Percentiles rank a stretch among this genome's conserved stretches.
Conservation (phyloP, 2,888 invertebrate species). For the Meiosimyza platycephala region DNA sequence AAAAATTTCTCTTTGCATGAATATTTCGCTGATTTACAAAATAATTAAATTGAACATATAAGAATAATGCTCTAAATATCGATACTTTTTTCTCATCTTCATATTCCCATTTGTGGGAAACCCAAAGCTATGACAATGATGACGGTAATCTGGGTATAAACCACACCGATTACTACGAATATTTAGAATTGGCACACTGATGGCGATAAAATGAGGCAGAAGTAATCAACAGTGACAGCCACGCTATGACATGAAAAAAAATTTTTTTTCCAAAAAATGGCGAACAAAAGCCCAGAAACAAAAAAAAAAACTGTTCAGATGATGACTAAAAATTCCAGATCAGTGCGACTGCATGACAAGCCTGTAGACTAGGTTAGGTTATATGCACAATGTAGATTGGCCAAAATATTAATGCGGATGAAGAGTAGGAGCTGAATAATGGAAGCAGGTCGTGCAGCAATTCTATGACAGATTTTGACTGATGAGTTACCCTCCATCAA, state of each 20-base stretch:
- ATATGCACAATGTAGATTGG: background rate
- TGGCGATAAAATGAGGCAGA: background rate
- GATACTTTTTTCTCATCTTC: too few relatives aligned
- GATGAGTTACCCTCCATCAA: background rate
- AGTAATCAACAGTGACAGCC: conserved; percentile 18
- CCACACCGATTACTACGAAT: background rate
- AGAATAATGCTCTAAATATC: too few relatives aligned
- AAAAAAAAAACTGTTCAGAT: background rate
- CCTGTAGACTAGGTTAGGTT: conserved; percentile 6
- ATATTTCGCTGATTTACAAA: too few relatives aligned
- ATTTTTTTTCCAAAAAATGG: background rate
- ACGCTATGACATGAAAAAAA: background rate
- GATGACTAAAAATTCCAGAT: conserved; percentile 21
- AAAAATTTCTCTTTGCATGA: too few relatives aligned
- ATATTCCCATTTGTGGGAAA: background rate
- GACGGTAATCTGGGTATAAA: background rate
- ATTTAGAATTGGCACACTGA: background rate
- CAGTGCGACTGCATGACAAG: conserved; percentile 1
- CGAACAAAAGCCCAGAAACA: background rate
- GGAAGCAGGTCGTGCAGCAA: background rate
- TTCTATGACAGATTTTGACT: background rate
- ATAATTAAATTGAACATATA: too few relatives aligned
- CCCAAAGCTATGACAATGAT: background rate
- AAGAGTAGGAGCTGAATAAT: background rate
- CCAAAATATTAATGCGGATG: background rate